These are phyloP conservation scores for Benitochromis conjunctus DNA, from an alignment of 2,113 vertebrate species.

Conservation along the genomic window DNA sequence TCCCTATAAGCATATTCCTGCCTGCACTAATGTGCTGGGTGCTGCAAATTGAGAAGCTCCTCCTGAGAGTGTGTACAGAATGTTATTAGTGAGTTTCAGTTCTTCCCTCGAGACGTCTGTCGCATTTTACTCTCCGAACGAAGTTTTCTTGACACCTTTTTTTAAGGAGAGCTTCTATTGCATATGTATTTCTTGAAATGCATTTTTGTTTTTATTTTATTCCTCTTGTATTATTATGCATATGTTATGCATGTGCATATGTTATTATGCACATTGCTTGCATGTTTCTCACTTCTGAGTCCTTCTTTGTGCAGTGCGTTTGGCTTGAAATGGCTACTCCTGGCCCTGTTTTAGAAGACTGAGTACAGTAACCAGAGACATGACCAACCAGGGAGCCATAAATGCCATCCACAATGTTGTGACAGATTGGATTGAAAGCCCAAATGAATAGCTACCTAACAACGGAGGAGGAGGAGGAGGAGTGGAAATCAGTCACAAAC, in stretches of 20 bases:
- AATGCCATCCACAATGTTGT: not conserved
- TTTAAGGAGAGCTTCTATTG: not conserved
- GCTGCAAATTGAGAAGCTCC: conserved; percentile 23
- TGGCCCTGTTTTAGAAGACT: not conserved
- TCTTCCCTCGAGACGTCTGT: not conserved
- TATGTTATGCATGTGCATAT: not conserved
- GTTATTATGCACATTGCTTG: not conserved
- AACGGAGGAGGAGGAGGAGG: not conserved
- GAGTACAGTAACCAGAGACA: not conserved
- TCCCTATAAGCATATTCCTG: conserved; percentile 19
- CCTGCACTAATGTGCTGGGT: conserved; percentile 10
- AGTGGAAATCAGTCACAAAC: conserved; percentile 11
- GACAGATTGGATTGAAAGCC: not conserved
- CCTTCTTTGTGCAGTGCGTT: not conserved
- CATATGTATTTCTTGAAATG: not conserved
- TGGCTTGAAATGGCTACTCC: not conserved
- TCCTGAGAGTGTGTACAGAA: conserved; percentile 31
- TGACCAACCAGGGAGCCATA: not conserved
- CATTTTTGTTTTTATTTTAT: rapidly evolving
- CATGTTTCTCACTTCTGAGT: not conserved
- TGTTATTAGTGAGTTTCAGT: not conserved
- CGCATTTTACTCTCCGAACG: not conserved
- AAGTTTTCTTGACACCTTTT: not conserved
- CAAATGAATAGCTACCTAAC: not conserved
- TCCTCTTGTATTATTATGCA: not conserved